Conservation (phyloP, 2,797 vertebrate genomes). For the Sebastes melanostomus region DNA sequence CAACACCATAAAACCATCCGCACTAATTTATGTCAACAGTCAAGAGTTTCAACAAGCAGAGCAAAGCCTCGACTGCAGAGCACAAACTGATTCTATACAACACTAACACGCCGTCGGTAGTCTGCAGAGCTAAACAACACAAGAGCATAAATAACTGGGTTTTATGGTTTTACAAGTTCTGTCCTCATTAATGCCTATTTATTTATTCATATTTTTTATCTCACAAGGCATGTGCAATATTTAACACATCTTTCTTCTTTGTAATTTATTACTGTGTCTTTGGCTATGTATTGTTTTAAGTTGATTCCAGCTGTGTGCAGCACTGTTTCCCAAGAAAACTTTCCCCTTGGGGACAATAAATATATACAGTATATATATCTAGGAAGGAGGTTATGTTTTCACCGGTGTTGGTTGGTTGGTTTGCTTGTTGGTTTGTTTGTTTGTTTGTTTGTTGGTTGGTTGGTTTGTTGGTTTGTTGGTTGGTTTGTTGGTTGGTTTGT, state of each 20-base stretch:
- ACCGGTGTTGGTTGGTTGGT: no score
- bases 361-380: no score
- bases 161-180: neutral
- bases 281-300: neutral
- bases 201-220: neutral
- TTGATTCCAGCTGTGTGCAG: neutral
- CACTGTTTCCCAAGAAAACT: neutral
- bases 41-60: neutral
- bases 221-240: neutral
- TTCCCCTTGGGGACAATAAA: no score
- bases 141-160: neutral
- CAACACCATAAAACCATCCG: neutral
- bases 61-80: neutral
- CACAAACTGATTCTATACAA: neutral
- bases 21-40: neutral
- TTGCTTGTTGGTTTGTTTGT: accelerated
- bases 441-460: accelerated
- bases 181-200: neutral
- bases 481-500: accelerated
- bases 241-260: neutral
- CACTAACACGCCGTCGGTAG: no score
- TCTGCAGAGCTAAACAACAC: neutral
- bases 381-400: no score
- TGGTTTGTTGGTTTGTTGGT: accelerated
- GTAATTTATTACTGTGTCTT: neutral